Percentiles rank a stretch among this genome's conserved stretches.
Evolutionary conservation across 2,797 vertebrate genomes (phyloP).

Genomic region (Oryzias sinensis): DNA sequence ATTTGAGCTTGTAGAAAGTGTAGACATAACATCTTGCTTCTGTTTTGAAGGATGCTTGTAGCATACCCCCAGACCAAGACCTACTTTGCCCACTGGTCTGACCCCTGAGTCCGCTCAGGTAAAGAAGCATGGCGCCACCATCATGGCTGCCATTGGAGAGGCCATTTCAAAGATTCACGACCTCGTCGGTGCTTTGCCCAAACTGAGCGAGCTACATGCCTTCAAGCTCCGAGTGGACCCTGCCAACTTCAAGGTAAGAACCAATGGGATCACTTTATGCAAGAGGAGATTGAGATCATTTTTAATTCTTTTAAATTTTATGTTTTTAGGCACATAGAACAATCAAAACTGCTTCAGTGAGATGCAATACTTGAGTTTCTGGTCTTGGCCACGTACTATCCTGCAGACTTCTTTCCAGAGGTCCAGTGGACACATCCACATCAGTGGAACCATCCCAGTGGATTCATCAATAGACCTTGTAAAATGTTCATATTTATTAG

Average conservation of each 20-base stretch:
- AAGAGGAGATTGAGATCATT: not conserved
- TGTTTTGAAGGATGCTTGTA: conserved; percentile 52
- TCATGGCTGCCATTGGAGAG: conserved; percentile 42
- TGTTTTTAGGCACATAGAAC: not conserved
- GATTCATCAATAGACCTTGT: too few relatives aligned
- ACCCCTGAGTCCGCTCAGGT: conserved; percentile 58
- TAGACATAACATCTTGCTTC: too few relatives aligned
- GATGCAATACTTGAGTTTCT: conserved; percentile 29
- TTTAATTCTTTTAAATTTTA: not conserved
- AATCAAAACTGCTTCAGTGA: not conserved
- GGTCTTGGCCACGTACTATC: conserved; percentile 64
- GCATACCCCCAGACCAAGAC: conserved; percentile 69
- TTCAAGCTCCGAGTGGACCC: conserved; percentile 77
- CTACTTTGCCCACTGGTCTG: conserved; percentile 62
- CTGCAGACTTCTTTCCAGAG: conserved; percentile 63
- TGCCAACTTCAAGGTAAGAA: conserved; percentile 73
- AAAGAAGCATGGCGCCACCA: conserved; percentile 66
- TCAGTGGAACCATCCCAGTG: too few relatives aligned
- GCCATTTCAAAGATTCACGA: conserved; percentile 66
- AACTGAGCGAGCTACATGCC: conserved; percentile 82
- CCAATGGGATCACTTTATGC: not conserved
- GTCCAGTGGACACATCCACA: too few relatives aligned
- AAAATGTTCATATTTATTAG: too few relatives aligned
- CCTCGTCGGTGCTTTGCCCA: conserved; percentile 46
- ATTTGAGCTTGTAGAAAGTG: too few relatives aligned